A percentile compares a stretch with the other conserved stretches of the same genome.
These are phyloP conservation scores for Eristalis arbustorum DNA, from an alignment of 2,888 invertebrate species.

Conservation along the genomic window DNA sequence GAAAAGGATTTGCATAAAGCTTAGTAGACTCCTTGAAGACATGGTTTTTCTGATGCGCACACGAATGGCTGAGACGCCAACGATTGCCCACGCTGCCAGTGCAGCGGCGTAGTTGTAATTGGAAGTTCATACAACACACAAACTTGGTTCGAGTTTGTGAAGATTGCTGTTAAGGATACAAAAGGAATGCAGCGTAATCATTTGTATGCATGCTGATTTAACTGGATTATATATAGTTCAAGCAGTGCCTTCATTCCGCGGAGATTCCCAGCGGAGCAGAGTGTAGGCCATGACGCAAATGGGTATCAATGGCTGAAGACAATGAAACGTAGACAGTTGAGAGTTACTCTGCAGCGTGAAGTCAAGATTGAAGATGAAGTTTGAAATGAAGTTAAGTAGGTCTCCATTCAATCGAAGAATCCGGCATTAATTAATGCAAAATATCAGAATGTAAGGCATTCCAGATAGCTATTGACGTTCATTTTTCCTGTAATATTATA, in stretches of 20 bases:
- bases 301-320: too few species aligned
- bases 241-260: not conserved
- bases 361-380: too few species aligned
- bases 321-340: too few species aligned
- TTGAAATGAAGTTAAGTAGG: too few species aligned
- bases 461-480: too few species aligned
- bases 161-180: constrained; percentile 47
- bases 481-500: too few species aligned
- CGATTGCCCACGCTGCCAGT: not conserved
- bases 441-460: too few species aligned
- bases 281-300: too few species aligned
- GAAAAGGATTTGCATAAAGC: constrained; percentile 60
- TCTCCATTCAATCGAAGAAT: too few species aligned
- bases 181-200: constrained; percentile 38
- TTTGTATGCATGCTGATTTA: constrained; percentile 13
- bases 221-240: constrained; percentile 12
- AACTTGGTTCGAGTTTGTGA: constrained; percentile 14
- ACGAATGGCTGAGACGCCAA: constrained; percentile 2
- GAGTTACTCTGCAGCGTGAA: too few species aligned
- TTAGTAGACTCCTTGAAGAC: constrained; percentile 38
- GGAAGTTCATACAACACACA: not conserved
- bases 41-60: constrained; percentile 32
- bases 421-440: too few species aligned
- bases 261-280: too few species aligned
- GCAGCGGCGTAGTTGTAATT: not conserved